Evolutionary conservation across 2,113 vertebrate species (phyloP).

Genomic region (Octodon degus): DNA sequence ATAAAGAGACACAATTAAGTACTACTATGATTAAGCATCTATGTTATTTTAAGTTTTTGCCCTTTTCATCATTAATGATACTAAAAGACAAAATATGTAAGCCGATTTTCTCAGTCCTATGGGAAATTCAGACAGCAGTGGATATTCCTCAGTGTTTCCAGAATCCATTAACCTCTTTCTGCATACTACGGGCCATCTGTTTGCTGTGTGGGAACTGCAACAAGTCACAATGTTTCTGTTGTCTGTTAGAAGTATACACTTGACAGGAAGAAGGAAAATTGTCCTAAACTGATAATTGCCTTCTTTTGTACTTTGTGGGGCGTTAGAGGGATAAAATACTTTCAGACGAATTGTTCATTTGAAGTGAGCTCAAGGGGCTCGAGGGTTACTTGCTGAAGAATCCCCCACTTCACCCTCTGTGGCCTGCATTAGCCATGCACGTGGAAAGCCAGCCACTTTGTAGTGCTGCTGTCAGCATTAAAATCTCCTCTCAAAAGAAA

Average conservation of each 20-base stretch:
- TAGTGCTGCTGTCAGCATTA: neutral
- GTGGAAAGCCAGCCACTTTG: neutral
- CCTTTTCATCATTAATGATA: conserved; percentile 1
- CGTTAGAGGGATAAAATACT: neutral
- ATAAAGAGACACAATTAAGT: neutral
- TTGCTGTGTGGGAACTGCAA: conserved; percentile 22
- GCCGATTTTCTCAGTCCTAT: conserved; percentile 30
- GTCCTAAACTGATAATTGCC: conserved; percentile 11
- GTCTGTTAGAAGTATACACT: conserved; percentile 1
- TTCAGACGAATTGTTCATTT: conserved; percentile 12
- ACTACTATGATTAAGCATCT: conserved; percentile 18
- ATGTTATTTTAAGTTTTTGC: conserved; percentile 55
- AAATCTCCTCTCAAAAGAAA: conserved; percentile 5
- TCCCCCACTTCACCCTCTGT: neutral
- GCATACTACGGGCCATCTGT: neutral
- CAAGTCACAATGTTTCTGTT: conserved; percentile 45
- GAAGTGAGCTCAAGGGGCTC: neutral
- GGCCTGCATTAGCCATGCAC: neutral
- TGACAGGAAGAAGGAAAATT: conserved; percentile 19
- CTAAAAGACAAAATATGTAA: conserved; percentile 34
- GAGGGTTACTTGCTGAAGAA: conserved; percentile 6
- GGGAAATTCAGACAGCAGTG: conserved; percentile 49
- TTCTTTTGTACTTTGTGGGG: neutral
- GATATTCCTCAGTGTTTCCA: conserved; percentile 36
- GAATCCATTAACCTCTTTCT: conserved; percentile 36